A percentile compares a stretch with the other conserved stretches of the same genome.
Conservation (phyloP, 1,140 invertebrate species). For the Euura lappo region DNA sequence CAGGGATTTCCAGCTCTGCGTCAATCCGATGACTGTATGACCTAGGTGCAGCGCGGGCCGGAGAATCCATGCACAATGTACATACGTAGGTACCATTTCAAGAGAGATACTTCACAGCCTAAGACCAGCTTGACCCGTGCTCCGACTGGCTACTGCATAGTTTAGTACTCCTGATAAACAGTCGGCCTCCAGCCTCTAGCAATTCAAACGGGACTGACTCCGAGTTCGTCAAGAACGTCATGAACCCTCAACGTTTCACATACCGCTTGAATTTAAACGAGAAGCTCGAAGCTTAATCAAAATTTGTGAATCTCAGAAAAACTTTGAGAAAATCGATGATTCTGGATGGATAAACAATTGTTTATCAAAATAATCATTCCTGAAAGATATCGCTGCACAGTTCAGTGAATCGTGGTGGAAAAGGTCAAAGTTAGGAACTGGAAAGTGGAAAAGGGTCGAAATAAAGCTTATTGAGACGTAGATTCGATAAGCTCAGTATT, state of each 20-base stretch:
- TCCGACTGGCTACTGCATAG: not conserved
- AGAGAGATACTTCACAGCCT: not conserved
- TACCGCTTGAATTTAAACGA: not conserved
- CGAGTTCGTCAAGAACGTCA: not conserved
- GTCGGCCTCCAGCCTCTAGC: not conserved
- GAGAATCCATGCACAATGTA: not conserved
- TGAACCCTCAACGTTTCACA: not conserved
- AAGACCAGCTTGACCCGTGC: not conserved
- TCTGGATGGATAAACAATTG: no score
- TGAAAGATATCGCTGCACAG: no score
- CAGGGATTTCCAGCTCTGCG: no score
- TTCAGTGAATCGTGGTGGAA: no score
- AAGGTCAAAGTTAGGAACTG: no score
- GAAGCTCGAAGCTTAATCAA: not conserved
- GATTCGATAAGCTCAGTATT: no score
- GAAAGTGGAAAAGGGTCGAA: no score
- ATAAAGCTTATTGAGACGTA: no score
- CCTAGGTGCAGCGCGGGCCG: no score
- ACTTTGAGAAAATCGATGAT: not conserved
- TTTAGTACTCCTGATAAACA: slow-evolving; percentile 1
- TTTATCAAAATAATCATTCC: no score
- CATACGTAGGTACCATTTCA: not conserved
- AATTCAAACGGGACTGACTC: not conserved
- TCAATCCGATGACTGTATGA: no score
- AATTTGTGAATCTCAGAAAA: not conserved